Conservation (phyloP, 2,797 vertebrate species). For the Sebastes jordani region DNA sequence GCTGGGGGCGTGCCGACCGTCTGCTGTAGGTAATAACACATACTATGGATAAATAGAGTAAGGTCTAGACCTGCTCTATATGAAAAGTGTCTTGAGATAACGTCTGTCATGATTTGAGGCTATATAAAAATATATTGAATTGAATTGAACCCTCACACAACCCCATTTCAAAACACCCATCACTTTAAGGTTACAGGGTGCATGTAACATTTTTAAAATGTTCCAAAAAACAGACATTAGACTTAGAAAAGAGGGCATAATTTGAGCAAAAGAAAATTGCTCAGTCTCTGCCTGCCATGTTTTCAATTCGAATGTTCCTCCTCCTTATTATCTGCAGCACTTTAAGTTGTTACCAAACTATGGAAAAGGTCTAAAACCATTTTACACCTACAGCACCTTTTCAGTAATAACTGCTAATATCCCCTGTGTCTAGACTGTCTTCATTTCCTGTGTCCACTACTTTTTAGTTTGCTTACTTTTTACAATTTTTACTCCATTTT, state of each 20-base stretch:
- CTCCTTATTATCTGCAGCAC: slow-evolving; percentile 12
- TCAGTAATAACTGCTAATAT: slow-evolving; percentile 23
- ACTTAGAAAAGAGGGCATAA: not conserved
- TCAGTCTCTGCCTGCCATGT: not conserved
- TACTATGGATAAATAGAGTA: not conserved
- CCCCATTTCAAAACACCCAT: not conserved
- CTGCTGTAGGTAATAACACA: not conserved
- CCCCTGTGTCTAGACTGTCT: slow-evolving; percentile 25
- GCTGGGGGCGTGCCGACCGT: too few relatives aligned
- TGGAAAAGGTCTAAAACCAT: slow-evolving; percentile 16
- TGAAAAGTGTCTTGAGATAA: too few relatives aligned
- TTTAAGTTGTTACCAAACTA: slow-evolving; percentile 22
- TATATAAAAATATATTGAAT: too few relatives aligned
- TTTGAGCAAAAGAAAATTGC: not conserved
- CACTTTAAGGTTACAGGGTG: not conserved
- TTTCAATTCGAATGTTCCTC: slow-evolving; percentile 20
- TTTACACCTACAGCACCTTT: slow-evolving; percentile 14
- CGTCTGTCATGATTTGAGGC: too few relatives aligned
- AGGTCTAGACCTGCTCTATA: too few relatives aligned
- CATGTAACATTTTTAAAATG: not conserved
- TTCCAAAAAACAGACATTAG: not conserved
- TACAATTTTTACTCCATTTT: not conserved
- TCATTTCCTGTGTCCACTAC: slow-evolving; percentile 31
- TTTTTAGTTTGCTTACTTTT: not conserved
- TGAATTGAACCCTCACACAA: not conserved